Percentiles rank a stretch among this genome's conserved stretches.
phyloP scores from a whole-genome alignment of 2,113 vertebrate species.

The Pygoscelis adeliae region DNA sequence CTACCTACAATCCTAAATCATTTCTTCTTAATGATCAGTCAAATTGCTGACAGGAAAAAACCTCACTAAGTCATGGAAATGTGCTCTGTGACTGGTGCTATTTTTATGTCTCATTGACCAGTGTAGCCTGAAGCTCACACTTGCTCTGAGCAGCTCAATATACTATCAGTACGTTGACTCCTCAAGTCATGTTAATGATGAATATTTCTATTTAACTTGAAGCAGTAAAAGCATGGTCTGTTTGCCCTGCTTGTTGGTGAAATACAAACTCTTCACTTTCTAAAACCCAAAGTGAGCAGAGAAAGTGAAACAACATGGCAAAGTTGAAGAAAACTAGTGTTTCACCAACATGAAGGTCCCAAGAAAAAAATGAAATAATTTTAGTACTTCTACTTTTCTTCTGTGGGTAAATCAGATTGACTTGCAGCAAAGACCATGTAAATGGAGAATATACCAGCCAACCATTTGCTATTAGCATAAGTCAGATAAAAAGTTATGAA shows the following conservation, averaged over 20 bases:
- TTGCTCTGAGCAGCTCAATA: background rate
- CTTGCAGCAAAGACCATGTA: background rate
- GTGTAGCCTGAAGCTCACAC: background rate
- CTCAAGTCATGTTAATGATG: background rate
- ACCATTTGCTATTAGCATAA: background rate
- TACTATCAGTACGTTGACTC: background rate
- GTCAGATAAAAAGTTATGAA: background rate
- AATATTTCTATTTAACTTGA: constrained; percentile 12
- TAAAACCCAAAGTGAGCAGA: background rate
- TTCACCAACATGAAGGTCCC: background rate
- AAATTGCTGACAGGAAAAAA: constrained; percentile 29
- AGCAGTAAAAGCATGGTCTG: background rate
- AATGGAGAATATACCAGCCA: background rate
- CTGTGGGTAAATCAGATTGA: background rate
- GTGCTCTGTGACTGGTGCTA: constrained; percentile 11
- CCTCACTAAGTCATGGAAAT: constrained; percentile 27
- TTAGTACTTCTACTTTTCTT: background rate
- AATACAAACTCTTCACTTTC: background rate
- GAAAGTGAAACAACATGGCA: background rate
- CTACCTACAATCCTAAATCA: background rate
- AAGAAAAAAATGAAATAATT: background rate
- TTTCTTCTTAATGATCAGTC: background rate
- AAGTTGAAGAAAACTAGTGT: background rate
- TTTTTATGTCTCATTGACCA: constrained; percentile 44
- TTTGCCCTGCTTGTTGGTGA: background rate